Base-by-base conservation (phyloP, 2,113 vertebrate genomes). In the Erpornis zantholeuca region DNA sequence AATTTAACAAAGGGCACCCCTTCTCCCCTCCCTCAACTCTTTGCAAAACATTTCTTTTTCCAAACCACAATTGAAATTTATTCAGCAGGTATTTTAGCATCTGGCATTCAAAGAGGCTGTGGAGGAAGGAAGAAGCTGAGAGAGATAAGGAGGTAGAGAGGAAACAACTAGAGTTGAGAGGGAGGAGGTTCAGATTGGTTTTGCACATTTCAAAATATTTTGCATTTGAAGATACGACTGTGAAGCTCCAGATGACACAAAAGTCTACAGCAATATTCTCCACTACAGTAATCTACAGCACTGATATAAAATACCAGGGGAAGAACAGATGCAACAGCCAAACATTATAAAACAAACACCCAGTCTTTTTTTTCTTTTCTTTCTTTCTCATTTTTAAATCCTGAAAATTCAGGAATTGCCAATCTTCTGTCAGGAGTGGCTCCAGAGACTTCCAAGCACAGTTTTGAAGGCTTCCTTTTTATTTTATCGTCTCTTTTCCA, bases 131-230 rank as follows among this genome's bases (percentile, higher is more conserved):
- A 66, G 31, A 80, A 81, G 63, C 70, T 44, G 24, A 61, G 45
- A 79, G 72, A 92, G 89, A 91, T 92, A 96, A 92, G 69, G 50
- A 94, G 49, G 49, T 6, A 85, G 28, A 85, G 22, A 29, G 85
- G 84, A 90, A 92, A 82, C 45, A 85, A 92, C 21, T 0, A 0
- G 42, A 91, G 49, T 6, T 73, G 35, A 72, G 21, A 82, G 31
- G 33, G 31, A 69, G 36, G 64, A 88, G 50, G 54, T 79, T 86
- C 52, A 60, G 52, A 69, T 6, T 47, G 18, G 29, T 52, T 94
- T 85, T 89, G 77, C 27, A 69, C 45, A 57, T 89, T 89, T 81
- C 25, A 69, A 96, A 89, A 85, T 95, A 96, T 90, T 96, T 94
- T 72, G 76, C 77, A 89, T 96, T 87, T 82, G 72, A 65, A 96